These are phyloP conservation scores for Gallinago stenura DNA, from an alignment of 2,797 vertebrate species.

Conservation along the genomic window DNA sequence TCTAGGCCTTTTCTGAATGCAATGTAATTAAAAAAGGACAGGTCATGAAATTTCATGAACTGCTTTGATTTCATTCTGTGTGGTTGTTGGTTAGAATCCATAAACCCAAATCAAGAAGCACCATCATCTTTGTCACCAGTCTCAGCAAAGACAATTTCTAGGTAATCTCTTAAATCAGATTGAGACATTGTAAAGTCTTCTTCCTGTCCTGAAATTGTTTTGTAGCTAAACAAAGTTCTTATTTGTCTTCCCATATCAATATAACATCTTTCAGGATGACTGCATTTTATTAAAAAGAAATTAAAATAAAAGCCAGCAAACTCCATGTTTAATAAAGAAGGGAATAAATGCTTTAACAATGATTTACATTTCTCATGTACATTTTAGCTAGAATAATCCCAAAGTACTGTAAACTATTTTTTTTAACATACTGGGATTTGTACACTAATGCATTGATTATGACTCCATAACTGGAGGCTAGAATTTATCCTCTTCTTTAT, in stretches of 20 bases:
- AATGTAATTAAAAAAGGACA: neutral
- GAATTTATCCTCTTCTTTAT: slow-evolving; percentile 40
- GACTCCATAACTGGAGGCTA: slow-evolving; percentile 29
- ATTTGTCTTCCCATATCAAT: neutral
- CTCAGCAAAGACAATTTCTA: neutral
- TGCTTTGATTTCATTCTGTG: neutral
- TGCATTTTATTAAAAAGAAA: slow-evolving; percentile 19
- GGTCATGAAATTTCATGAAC: neutral
- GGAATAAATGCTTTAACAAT: slow-evolving; percentile 21
- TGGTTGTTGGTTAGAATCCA: neutral
- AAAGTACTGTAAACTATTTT: slow-evolving; percentile 33
- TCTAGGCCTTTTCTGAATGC: neutral
- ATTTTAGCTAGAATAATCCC: slow-evolving; percentile 36
- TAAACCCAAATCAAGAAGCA: neutral
- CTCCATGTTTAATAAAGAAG: neutral
- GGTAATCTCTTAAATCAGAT: neutral
- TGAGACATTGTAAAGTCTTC: neutral
- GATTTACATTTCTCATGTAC: slow-evolving; percentile 32
- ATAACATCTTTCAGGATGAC: neutral
- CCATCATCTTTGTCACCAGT: neutral
- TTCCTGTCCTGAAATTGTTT: neutral
- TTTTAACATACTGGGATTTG: slow-evolving; percentile 40
- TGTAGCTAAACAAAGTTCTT: neutral
- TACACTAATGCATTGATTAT: slow-evolving; percentile 56
- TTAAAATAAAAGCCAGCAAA: neutral